Base-by-base conservation (phyloP, 2,797 vertebrate species). In the Danionella dracula region DNA sequence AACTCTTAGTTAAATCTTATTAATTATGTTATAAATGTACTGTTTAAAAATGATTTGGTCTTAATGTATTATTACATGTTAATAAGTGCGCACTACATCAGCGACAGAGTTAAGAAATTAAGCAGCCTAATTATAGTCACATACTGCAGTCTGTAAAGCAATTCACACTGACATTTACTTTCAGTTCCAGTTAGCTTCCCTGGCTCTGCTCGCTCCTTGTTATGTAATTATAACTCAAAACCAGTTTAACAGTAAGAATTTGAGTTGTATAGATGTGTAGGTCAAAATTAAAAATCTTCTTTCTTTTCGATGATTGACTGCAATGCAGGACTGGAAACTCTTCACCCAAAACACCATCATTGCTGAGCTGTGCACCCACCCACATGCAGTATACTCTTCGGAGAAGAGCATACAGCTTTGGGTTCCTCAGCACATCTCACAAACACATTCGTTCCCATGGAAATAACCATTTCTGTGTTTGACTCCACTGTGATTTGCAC, bases 401-500 rank as follows among this genome's bases (percentile, higher is more conserved):
- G 35, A 1, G 44, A 51, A 38, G 6, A 27, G 23, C 23, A 27
- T 3, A 3, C 23, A 37, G 46, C 7, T 19, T 44, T 66, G 31
- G 54, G 59, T 71, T 58, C 56, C 46, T 59, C 16, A 40, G 61
- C 68, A 54, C 53, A 46, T 44, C 27, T 51, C 50, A 13, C n/a
- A 13, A n/a, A 68, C 27, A 62, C 49, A 62, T 9, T 31, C 23
- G 56, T 72, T 72, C 37, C 70, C 69, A 71, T 66, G 61, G 69
- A 59, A 32, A 71, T 49, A 2, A 42, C 16, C 35, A 13, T 17
- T 27, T 65, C n/a, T 56, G 11, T 12, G 34, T 44, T 8, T 23
- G n/a, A 34, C 38, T 54, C 1, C 38, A 38, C 10, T 29, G 6
- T 69, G 40, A 12, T 44, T 38, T 46, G 51, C 32, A 21, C 57